These are phyloP conservation scores for Sula dactylatra DNA, from an alignment of 2,113 vertebrate genomes.

Conservation along the genomic window DNA sequence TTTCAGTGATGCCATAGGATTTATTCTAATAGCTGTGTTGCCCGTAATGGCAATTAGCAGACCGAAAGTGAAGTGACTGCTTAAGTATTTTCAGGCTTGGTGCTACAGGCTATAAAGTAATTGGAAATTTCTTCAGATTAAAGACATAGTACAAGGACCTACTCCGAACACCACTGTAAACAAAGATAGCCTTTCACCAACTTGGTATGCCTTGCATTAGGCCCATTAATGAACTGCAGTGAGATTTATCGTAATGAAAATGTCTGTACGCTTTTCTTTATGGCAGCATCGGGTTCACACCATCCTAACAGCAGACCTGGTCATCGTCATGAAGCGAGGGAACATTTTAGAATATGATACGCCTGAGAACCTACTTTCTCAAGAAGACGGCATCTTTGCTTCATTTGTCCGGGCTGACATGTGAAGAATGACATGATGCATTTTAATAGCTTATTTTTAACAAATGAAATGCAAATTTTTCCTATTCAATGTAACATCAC, in stretches of 20 bases:
- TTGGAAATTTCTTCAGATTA: background rate
- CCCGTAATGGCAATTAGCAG: background rate
- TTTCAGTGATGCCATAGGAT: background rate
- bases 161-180: background rate
- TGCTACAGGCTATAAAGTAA: background rate
- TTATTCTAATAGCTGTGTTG: background rate
- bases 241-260: background rate
- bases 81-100: background rate
- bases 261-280: background rate
- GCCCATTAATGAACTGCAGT: background rate
- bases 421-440: constrained; percentile 66
- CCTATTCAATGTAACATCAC: background rate
- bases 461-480: background rate
- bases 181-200: background rate
- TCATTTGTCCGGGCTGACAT: constrained; percentile 97
- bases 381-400: constrained; percentile 90
- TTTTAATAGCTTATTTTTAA: constrained; percentile 43
- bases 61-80: background rate
- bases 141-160: background rate
- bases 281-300: constrained; percentile 95
- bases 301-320: constrained; percentile 93
- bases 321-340: constrained; percentile 97
- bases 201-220: background rate
- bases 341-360: constrained; percentile 94
- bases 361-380: constrained; percentile 89